phyloP scores from a whole-genome alignment of 1,140 invertebrate species.

The Teleogryllus occipitalis region DNA sequence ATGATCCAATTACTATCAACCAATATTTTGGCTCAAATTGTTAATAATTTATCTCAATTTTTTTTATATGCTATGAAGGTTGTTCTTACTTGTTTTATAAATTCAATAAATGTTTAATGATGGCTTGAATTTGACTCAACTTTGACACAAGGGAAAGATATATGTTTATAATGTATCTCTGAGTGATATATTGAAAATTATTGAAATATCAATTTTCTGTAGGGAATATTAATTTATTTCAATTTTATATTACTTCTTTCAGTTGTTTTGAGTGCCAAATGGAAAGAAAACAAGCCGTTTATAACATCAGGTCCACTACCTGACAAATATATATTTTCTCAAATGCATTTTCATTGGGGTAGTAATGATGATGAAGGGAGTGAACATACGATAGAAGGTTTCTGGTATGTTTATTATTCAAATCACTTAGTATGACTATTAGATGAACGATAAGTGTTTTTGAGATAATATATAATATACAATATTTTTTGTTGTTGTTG shows the following conservation, averaged over 20 bases:
- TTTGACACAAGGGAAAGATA: too few species aligned
- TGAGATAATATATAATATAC: not conserved
- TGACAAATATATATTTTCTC: slow-evolving; percentile 55
- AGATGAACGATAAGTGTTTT: not conserved
- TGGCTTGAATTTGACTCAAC: too few species aligned
- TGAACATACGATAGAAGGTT: slow-evolving; percentile 64
- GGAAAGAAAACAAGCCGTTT: slow-evolving; percentile 44
- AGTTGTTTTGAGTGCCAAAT: slow-evolving; percentile 49
- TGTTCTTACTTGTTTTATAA: too few species aligned
- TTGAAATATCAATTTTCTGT: too few species aligned
- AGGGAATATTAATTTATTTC: not conserved
- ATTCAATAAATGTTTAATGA: too few species aligned
- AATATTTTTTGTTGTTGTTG: not conserved
- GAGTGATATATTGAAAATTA: too few species aligned
- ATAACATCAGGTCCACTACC: slow-evolving; percentile 50
- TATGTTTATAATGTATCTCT: too few species aligned
- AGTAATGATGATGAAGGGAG: slow-evolving; percentile 57
- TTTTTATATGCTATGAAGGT: too few species aligned
- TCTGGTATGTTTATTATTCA: slow-evolving; percentile 34
- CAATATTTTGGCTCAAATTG: too few species aligned
- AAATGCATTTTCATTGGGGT: slow-evolving; percentile 81
- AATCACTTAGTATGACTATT: not conserved
- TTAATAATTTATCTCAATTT: too few species aligned
- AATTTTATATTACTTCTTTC: slow-evolving; percentile 21
- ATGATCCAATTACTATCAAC: too few species aligned